phyloP scores from a whole-genome alignment of 2,113 vertebrate genomes.

The Candoia aspera region DNA sequence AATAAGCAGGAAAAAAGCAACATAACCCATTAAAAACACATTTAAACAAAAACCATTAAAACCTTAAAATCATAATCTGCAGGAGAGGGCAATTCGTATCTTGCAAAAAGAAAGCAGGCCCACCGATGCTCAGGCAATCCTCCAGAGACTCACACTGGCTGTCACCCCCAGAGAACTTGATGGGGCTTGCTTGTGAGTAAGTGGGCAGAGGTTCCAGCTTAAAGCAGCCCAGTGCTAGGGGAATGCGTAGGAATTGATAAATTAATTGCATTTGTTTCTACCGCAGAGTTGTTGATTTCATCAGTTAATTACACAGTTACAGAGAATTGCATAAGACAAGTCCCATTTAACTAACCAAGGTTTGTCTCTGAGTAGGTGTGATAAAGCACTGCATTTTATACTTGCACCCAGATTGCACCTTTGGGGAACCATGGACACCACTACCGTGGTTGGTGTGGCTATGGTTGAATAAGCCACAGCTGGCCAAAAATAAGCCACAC shows the following conservation, averaged over 20 bases:
- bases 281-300: neutral
- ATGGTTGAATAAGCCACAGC: neutral
- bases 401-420: neutral
- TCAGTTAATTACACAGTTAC: neutral
- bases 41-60: neutral
- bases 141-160: neutral
- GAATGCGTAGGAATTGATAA: neutral
- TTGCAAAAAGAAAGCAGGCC: neutral
- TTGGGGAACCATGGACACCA: neutral
- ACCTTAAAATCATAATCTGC: neutral
- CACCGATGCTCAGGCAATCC: neutral
- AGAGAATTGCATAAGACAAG: neutral
- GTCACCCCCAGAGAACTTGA: neutral
- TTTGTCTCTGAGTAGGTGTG: neutral
- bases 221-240: neutral
- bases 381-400: neutral
- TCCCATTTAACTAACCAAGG: neutral
- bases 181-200: neutral
- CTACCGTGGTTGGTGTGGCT: neutral
- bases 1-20: neutral
- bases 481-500: neutral
- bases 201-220: neutral
- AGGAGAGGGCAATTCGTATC: rapidly evolving
- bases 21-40: neutral
- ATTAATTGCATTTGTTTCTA: neutral